These are phyloP conservation scores for Antitype chi DNA, from an alignment of 2,888 invertebrate species.

Conservation along the genomic window DNA sequence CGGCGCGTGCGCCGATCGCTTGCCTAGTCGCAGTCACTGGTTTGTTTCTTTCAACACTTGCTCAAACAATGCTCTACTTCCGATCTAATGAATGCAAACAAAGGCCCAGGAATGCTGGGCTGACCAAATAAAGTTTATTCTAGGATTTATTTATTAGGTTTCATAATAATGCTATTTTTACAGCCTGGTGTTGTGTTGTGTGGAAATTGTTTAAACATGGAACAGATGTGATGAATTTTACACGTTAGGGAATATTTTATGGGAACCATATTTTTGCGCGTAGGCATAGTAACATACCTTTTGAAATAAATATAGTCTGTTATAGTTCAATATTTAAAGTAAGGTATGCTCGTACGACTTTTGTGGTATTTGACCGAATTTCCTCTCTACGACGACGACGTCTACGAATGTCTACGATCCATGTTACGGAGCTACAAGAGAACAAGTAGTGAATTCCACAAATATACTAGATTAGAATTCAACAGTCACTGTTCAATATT, in stretches of 20 bases:
- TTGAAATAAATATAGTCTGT: neutral
- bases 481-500: constrained; percentile 21
- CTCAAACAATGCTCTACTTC: constrained; percentile 83
- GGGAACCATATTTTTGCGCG: constrained; percentile 14
- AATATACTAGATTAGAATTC: constrained; percentile 29
- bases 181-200: neutral
- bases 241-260: constrained; percentile 13
- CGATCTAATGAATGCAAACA: constrained; percentile 77
- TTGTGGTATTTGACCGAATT: neutral
- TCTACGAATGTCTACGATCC: neutral
- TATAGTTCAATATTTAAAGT: neutral
- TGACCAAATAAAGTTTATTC: constrained; percentile 59
- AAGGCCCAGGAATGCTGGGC: constrained; percentile 69
- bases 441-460: constrained; percentile 1
- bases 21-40: constrained; percentile 66
- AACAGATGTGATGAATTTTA: constrained; percentile 35
- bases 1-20: constrained; percentile 55
- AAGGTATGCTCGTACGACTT: neutral
- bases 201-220: constrained; percentile 22
- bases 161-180: constrained; percentile 48
- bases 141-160: constrained; percentile 58
- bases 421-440: neutral
- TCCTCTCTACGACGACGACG: neutral
- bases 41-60: constrained; percentile 84
- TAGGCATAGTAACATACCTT: constrained; percentile 3